Base-by-base conservation (phyloP, 2,113 vertebrate genomes). In the Sminthopsis crassicaudata region DNA sequence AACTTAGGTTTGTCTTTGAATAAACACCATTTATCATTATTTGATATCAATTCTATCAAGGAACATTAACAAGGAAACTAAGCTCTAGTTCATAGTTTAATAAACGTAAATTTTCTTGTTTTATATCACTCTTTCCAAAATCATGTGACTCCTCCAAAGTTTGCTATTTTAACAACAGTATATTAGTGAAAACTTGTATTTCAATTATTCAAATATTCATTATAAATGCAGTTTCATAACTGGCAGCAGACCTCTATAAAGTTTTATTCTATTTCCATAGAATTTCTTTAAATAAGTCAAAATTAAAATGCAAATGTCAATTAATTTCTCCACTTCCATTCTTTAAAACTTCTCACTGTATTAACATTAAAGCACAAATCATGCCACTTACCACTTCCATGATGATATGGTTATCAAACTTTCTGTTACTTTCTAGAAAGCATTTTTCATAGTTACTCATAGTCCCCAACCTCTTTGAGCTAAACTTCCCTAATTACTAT, bases 311-410 rank as follows among this genome's bases (percentile, higher is more conserved):
- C 46, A 11, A 19, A 92, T 84, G 94, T 76, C 57, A 94, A 50
- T 90, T 92, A 94, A 36, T 90, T 46, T 51, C 36, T 92, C 42
- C 27, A 50, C 23, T 90, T 96, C 50, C 14, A 48, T 93, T 60
- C 84, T 55, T 96, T 30, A 92, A 57, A 91, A 88, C n/a, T 92
- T 51, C 53, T 91, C 53, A 46, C 42, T 57, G 24, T 42, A n/a
- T 94, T 93, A 92, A 52, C 53, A 91, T 93, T 95, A 93, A 95
- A 92, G 51, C 24, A 88, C 0, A 91, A 55, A 76, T 23, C 24
- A 23, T 7, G 27, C 22, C 53, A 53, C 19, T 94, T 52, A 88
- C 14, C 7, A 46, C 52, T 92, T 26, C 4, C 24, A 53, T 26
- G 0, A 27, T 11, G 26, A 93, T 27, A 57, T 3, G 1, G 7